Percentiles rank a stretch among this genome's conserved stretches.
phyloP scores from a whole-genome alignment of 53 echinoderm and acorn worm genomes.

The Mesocentrotus franciscanus region DNA sequence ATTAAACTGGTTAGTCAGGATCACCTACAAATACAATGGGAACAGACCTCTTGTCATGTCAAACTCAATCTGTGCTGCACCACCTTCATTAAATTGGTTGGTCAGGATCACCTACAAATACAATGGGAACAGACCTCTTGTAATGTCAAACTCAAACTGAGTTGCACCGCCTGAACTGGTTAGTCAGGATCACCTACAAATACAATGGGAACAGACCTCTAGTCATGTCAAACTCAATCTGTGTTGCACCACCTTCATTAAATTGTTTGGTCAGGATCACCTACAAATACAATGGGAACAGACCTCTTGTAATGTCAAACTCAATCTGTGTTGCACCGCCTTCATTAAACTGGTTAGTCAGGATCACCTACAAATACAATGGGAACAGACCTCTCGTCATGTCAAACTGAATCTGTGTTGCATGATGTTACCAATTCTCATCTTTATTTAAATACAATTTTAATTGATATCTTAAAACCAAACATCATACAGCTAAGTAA shows the following conservation, averaged over 20 bases:
- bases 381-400: constrained; percentile 90
- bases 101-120: constrained; percentile 78
- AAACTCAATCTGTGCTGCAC: constrained; percentile 86
- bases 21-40: constrained; percentile 81
- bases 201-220: constrained; percentile 85
- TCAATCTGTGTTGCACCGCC: constrained; percentile 87
- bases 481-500: neutral
- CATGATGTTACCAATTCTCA: neutral
- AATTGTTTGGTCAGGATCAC: constrained; percentile 84
- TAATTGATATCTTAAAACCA: neutral
- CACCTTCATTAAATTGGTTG: constrained; percentile 97
- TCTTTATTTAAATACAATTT: too few relatives aligned
- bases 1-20: constrained; percentile 86
- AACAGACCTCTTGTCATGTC: constrained; percentile 91
- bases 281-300: constrained; percentile 69
- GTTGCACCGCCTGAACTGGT: constrained; percentile 86
- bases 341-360: constrained; percentile 74
- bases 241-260: constrained; percentile 90
- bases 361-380: constrained; percentile 79
- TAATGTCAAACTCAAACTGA: constrained; percentile 92
- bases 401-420: constrained; percentile 87
- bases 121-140: constrained; percentile 71
- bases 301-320: constrained; percentile 86
- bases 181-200: constrained; percentile 79
- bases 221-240: constrained; percentile 91